Conservation (phyloP, 2,888 invertebrate genomes). For the Rotaria macrura region DNA sequence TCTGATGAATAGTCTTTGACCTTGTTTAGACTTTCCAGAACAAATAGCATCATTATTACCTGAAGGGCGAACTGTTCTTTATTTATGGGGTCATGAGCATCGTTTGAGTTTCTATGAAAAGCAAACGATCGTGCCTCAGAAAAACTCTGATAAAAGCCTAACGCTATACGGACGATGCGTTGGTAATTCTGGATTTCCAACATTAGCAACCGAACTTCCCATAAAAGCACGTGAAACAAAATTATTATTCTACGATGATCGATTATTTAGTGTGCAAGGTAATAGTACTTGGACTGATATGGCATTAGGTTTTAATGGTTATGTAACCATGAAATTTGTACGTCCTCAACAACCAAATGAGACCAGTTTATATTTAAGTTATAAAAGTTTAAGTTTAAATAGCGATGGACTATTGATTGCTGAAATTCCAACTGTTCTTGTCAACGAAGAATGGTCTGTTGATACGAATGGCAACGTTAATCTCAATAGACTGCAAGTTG, state of each 20-base stretch:
- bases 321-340: background rate
- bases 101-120: constrained; percentile 11
- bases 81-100: background rate
- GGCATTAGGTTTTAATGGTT: background rate
- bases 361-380: background rate
- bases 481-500: background rate
- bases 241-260: constrained; percentile 2
- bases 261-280: background rate
- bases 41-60: constrained; percentile 9
- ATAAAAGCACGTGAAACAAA: background rate
- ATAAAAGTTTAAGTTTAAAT: background rate
- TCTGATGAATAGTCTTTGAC: too few species aligned
- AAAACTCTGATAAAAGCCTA: background rate
- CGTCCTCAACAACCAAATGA: background rate
- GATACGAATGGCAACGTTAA: background rate
- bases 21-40: background rate
- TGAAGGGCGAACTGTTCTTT: background rate
- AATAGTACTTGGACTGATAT: background rate
- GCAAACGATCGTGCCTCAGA: background rate
- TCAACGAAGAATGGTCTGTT: background rate
- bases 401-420: background rate
- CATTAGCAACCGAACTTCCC: background rate
- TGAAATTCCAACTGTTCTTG: background rate
- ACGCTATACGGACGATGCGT: background rate
- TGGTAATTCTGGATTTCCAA: background rate